Evolutionary conservation across 2,113 vertebrate species (phyloP), one percentile per base, ranked within the genome.

Genomic region (Stigmatopora argus): DNA sequence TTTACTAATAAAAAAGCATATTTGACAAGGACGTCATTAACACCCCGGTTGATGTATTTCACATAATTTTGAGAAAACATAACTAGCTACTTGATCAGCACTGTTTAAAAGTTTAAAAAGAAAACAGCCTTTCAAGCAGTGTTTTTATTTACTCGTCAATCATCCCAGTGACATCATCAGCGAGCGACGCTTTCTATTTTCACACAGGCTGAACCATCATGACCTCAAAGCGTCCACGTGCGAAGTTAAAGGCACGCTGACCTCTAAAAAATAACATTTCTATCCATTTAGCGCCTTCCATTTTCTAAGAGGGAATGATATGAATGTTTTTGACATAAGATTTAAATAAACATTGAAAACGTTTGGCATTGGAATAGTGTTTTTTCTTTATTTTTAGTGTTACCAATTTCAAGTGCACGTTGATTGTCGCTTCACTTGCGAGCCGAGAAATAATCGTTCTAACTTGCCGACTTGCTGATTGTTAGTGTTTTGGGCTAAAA

Each of bases 31-130:
- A 31, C 26, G 26, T 31, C 26, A 31, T 31, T 3, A 31, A 31
- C 1, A 1, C 26, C 26, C 26, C 26, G 3, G 26, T 31, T 1
- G 26, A 31, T 31, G 26, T 31, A 31, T 31, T 31, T 31, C 26
- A 31, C 26, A 31, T 31, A 31, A 31, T 31, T 31, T 31, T 31
- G 26, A 31, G 26, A 31, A 31, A 31, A 31, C 26, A 31, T 31
- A 31, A 31, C 26, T 31, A 31, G 26, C 26, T 41, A 41, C 7
- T 41, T 41, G 9, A 41, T 41, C 38, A 41, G 38, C 38, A 41
- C 4, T 88, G 90, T 91, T 89, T 88, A 74, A 74, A 13, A 14
- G 26, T 78, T 85, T 81, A 68, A 87, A 56, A 53, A 67, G 69
- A 62, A 69, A 52, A 63, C 68, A 74, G 41, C 69, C 83, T 71